These are phyloP conservation scores for Exocentrus adspersus DNA, from an alignment of 2,888 invertebrate genomes.

Conservation along the genomic window DNA sequence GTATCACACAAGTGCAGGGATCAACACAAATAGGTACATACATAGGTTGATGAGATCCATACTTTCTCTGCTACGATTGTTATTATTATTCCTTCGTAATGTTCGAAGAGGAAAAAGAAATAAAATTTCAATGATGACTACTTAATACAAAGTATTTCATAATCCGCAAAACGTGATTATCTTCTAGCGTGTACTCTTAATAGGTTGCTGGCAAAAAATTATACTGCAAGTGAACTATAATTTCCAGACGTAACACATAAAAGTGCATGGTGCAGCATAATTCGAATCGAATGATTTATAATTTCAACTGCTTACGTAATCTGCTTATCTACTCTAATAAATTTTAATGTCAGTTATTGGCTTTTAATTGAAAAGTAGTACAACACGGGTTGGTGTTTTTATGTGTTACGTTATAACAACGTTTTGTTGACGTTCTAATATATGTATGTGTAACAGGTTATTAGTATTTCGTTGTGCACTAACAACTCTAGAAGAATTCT, in stretches of 20 bases:
- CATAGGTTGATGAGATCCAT: too few species aligned
- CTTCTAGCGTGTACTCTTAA: neutral
- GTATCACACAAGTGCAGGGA: too few species aligned
- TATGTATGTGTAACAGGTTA: neutral
- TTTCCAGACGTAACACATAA: neutral
- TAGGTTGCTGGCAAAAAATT: neutral
- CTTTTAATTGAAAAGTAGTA: slow-evolving; percentile 6
- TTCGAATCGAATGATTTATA: neutral
- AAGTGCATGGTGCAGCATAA: neutral
- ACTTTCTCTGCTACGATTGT: too few species aligned
- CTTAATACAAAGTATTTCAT: neutral
- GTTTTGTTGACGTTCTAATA: neutral
- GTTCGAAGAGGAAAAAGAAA: too few species aligned
- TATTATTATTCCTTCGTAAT: too few species aligned
- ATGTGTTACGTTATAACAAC: neutral
- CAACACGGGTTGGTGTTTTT: neutral
- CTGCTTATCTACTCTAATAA: slow-evolving; percentile 5
- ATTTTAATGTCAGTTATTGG: slow-evolving; percentile 8
- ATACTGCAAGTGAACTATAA: neutral
- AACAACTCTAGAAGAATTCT: neutral
- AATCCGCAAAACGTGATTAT: neutral
- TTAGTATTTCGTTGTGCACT: neutral
- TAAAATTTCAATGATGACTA: neutral
- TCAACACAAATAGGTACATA: too few species aligned
- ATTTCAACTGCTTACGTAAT: slow-evolving; percentile 6